Evolutionary conservation across 2,113 vertebrate genomes (phyloP), one percentile per base, ranked within the genome.

Genomic region (Amphilophus citrinellus): DNA sequence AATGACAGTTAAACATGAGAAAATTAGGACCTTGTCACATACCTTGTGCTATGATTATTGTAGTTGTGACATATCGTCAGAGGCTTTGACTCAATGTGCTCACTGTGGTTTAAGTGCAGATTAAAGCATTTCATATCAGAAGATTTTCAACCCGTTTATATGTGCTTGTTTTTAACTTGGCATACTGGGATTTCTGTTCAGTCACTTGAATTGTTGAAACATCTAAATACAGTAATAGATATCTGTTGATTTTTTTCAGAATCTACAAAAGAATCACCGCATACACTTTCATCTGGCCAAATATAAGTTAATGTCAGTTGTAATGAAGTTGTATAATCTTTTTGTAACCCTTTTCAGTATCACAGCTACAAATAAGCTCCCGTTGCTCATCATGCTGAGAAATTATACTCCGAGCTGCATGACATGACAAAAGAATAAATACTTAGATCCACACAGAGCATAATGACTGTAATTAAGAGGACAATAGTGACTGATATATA

Each of bases 391-490:
- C 62, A 56, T 68, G 62, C 62, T 79, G 86, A 79, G 62, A 86
- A 93, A 88, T 87, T 24, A 80, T 44, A 61, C 76, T 65, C 50
- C 2, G 66, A 77, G 42, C 65, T 75, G 79, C 83, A 44, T 20
- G 8, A 44, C 63, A 53, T 44, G 76, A 79, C 75, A 79, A 78
- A 71, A 62, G 66, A 86, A 83, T 62, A 81, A 79, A 83, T 60
- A 63, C 78, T 84, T 76, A 50, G 30, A 82, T 83, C 62, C 27
- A 77, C 62, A 42, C 56, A 61, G 65, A 84, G 56, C 27, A 7
- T 90, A 89, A 92, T 90, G 73, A 88, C 85, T 85, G 63, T 80
- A 90, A 89, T 84, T 87, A 87, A 83, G 81, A 62, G 68, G 77
- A 85, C 79, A 87, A 59, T 35, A 42, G 65, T 75, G 84, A 89